A percentile compares a stretch with the other conserved stretches of the same genome.
These are phyloP conservation scores for Xiphias gladius DNA, from an alignment of 2,113 vertebrate genomes.

Conservation along the genomic window DNA sequence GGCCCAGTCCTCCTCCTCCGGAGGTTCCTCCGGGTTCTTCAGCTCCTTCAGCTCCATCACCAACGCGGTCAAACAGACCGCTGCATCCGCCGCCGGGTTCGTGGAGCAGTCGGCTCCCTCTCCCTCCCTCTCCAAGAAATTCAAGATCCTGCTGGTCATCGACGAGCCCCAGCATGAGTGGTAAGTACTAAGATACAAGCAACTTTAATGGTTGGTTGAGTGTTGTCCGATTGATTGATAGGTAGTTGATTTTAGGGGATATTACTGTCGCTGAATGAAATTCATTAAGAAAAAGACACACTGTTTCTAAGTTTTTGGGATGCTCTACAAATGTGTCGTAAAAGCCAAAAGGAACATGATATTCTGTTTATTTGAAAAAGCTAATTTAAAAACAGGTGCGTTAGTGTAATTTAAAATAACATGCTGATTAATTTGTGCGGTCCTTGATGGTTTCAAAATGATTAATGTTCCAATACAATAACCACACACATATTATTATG, in stretches of 20 bases:
- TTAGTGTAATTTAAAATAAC: background rate
- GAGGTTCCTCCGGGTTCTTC: conserved; percentile 88
- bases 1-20: conserved; percentile 72
- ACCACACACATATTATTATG: background rate
- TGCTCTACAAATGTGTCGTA: conserved; percentile 1
- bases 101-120: conserved; percentile 85
- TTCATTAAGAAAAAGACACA: conserved; percentile 9
- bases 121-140: conserved; percentile 84
- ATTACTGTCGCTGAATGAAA: background rate
- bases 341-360: conserved; percentile 40
- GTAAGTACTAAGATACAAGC: conserved; percentile 81
- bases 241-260: conserved; percentile 25
- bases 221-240: conserved; percentile 29
- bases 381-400: background rate
- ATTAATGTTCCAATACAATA: background rate
- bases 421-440: background rate
- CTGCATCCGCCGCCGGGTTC: conserved; percentile 87
- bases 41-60: conserved; percentile 92
- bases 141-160: conserved; percentile 94
- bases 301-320: conserved; percentile 7
- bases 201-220: conserved; percentile 18
- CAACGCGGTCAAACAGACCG: conserved; percentile 95
- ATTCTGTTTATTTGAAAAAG: background rate
- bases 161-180: conserved; percentile 95
- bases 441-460: conserved; percentile 1